Evolutionary conservation across 2,113 vertebrate species (phyloP), one percentile per base, ranked within the genome.

Genomic region (Brachionichthys hirsutus): DNA sequence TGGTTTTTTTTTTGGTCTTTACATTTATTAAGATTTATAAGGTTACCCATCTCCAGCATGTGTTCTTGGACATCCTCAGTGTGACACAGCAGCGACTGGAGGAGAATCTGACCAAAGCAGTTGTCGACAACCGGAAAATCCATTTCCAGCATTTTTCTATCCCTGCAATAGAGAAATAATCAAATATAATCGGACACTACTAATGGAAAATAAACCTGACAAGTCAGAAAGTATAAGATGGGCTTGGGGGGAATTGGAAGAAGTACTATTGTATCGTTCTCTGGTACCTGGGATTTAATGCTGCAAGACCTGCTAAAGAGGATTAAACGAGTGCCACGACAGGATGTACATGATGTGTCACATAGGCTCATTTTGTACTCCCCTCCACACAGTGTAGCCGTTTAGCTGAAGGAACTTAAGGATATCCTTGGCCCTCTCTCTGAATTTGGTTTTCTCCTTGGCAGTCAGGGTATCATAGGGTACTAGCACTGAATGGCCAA

Each of bases 351-450:
- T 2, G 7, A 6, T 47, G 18, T 12, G 49, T 30, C 41, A 48
- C 46, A 59, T 42, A 19, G 18, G n/a, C 19, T 42, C 40, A 36
- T 47, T 54, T 12, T 58, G 17, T 42, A 18, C 84, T 85, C 86
- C 94, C 96, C 96, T 95, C 86, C 94, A 95, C 47, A 98, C 94
- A 3, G 87, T 91, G 76, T 93, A 98, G 34, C 96, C 94, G 53
- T 94, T 98, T 51, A 98, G 94, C 80, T 94, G 93, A 14, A 98
- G 80, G 80, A 98, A 98, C 85, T 95, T 98, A 48, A 98, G 91
- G 67, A 98, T 89, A 71, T 97, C 95, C 49, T 97, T 94, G 6
- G 96, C 95, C 85, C 92, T 93, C 46, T 95, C 95, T 83, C 93
- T 84, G 51, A 96, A 94, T 77, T 94, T 94, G 42, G 85, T 92